Evolutionary conservation across 2,797 vertebrate species (phyloP).

Genomic region (Varecia variegata): DNA sequence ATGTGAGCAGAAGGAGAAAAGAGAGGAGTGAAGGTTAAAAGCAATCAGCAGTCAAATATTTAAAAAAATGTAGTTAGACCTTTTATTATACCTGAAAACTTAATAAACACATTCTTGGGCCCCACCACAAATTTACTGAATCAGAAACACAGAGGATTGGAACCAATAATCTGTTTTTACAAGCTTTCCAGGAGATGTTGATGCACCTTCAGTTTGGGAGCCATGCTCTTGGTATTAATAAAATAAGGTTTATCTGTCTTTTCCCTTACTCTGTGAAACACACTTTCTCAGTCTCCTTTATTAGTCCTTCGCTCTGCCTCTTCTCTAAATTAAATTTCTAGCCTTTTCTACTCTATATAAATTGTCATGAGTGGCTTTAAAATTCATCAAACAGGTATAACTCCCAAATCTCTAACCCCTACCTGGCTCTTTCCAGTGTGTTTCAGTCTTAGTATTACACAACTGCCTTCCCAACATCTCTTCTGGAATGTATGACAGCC

Average conservation of each 20-base stretch:
- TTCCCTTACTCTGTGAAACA: not conserved
- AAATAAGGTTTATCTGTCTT: not conserved
- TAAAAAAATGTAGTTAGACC: not conserved
- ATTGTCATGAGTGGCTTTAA: not conserved
- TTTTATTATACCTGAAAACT: not conserved
- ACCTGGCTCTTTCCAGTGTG: not conserved
- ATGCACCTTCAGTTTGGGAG: not conserved
- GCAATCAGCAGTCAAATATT: not conserved
- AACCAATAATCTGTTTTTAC: not conserved
- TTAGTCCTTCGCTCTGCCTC: not conserved
- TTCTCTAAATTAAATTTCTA: not conserved
- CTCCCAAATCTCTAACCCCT: not conserved
- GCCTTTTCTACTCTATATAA: not conserved
- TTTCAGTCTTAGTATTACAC: not conserved
- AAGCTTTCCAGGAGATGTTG: not conserved
- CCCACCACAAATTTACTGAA: not conserved
- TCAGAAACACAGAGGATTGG: not conserved
- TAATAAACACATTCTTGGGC: not conserved
- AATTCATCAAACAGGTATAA: not conserved
- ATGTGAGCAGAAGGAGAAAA: not conserved
- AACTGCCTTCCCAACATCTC: not conserved
- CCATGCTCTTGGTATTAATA: not conserved
- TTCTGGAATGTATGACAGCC: not conserved
- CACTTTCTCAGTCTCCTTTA: not conserved
- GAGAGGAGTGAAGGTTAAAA: not conserved